Base-by-base conservation (phyloP, 37 sponge, comb jelly and placozoan genomes). In the Agelas oroides region DNA sequence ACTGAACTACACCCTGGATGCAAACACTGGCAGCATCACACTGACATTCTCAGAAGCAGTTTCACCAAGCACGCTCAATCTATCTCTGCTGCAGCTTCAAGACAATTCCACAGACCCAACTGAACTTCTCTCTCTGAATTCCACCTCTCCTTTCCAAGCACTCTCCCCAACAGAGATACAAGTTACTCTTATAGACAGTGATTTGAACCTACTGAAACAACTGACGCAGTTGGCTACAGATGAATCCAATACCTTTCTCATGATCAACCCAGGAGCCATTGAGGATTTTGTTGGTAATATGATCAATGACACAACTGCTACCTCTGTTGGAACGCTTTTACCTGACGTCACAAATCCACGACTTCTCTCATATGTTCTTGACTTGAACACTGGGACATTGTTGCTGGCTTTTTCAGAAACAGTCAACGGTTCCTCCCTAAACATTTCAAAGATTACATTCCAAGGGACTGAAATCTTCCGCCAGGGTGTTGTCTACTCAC, bases 31-130 rank as follows among this genome's bases (percentile, higher is more conserved):
- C 20, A 36, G 52, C 0, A 0, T 96, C 13, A 25, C 18, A 3
- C 54, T 96, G 17, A 88, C 90, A 17, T 96, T 92, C 37, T 90
- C 91, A 32, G 93, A 96, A 72, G 78, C 88, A 35, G 91, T 96
- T 1, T 55, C 64, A 28, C 28, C 75, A 14, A 46, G 34, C 23
- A 86, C 93, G 0, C 52, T 96, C 20, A 70, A 76, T 13, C 71
- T 85, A 20, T 75, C 54, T 0, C 67, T n/a, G 18, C 23, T 87
- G 20, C 53, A 20, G 0, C 35, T 94, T 0, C 91, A 87, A 37
- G 25, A 52, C 30, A 72, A 35, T 59, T 56, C 64, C 27, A 78
- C 75, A 32, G 35, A 65, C 33, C 69, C 85, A 57, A 25, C 28
- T 0, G 65, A 66, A 64, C 38, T 82, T 39, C 59, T 85, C 27